phyloP scores from a whole-genome alignment of 2,113 vertebrate species.

The Piprites chloris region DNA sequence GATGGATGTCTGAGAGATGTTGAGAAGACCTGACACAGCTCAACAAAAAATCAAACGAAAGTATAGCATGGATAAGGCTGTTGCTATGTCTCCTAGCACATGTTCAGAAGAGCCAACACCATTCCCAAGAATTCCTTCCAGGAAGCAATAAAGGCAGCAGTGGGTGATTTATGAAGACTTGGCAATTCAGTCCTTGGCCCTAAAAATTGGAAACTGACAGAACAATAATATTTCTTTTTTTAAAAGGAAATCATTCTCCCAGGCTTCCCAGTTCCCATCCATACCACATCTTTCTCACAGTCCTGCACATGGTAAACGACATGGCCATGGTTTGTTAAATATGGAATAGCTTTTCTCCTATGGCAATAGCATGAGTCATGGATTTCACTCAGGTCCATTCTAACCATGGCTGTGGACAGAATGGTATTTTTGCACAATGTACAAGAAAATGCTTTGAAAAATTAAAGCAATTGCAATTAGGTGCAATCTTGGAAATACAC shows the following conservation, averaged over 20 bases:
- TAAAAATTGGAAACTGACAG: conserved; percentile 40
- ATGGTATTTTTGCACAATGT: background rate
- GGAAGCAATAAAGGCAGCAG: conserved; percentile 48
- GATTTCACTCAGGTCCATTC: background rate
- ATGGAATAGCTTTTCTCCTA: background rate
- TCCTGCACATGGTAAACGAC: background rate
- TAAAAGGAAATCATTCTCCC: conserved; percentile 8
- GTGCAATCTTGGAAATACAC: background rate
- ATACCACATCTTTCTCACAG: conserved; percentile 18
- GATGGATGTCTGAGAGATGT: background rate
- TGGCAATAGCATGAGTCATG: rapidly evolving
- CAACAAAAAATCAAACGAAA: conserved; percentile 9
- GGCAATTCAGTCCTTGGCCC: background rate
- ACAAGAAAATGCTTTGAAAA: background rate
- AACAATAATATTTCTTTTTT: conserved; percentile 22
- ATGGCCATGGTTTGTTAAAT: background rate
- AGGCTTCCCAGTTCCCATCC: background rate
- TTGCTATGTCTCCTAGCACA: background rate
- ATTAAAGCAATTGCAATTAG: background rate
- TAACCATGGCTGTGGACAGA: background rate
- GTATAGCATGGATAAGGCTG: background rate
- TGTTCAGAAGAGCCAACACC: conserved; percentile 8
- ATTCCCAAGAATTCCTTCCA: conserved; percentile 37
- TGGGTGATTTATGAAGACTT: conserved; percentile 21
- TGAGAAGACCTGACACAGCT: background rate